Evolutionary conservation across 2,797 vertebrate species (phyloP), one percentile per base, ranked within the genome.

Genomic region (Melanogrammus aeglefinus): DNA sequence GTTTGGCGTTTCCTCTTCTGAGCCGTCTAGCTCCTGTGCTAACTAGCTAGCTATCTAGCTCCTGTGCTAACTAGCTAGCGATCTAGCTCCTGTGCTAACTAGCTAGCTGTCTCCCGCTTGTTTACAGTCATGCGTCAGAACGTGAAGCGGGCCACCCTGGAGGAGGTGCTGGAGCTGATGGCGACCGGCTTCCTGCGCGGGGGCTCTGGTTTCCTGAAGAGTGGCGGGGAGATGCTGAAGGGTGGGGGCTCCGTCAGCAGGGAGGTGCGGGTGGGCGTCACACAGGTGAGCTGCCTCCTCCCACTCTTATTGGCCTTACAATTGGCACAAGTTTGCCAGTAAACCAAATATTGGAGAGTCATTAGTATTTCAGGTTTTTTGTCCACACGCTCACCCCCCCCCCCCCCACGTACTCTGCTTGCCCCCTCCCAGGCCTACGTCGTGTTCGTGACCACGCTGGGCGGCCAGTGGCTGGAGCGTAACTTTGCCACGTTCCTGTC

Each of bases 171-270:
- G 84, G 98, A 99, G 89, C 94, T 99, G 33, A 96, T 99, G 98
- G 94, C 97, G 82, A 98, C 97, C 0, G 98, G 98, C 69, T 99
- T 99, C 88, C 92, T 99, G 44, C 96, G 98, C 1, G 98, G 98
- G 10, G 98, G 98, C 9, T 99, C 98, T 29, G 96, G 98, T 82
- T 99, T 99, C 90, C 90, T 99, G 29, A 98, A 98, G 91, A 99
- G 98, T 0, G 98, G 98, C 63, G 98, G 98, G 75, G 98, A 99
- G 87, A 99, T 99, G 97, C 90, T 99, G 76, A 99, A 99, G 92
- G 98, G 98, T 0, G 97, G 97, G 78, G 97, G 93, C 69, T 99
- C 98, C 18, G 96, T 99, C 81, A 99, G 97, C 89, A 95, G 98
- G 86, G 98, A 99, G 94, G 98, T 99, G 83, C 94, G 98, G 92